phyloP scores from a whole-genome alignment of 2,113 vertebrate species.

The Channa maculata region DNA sequence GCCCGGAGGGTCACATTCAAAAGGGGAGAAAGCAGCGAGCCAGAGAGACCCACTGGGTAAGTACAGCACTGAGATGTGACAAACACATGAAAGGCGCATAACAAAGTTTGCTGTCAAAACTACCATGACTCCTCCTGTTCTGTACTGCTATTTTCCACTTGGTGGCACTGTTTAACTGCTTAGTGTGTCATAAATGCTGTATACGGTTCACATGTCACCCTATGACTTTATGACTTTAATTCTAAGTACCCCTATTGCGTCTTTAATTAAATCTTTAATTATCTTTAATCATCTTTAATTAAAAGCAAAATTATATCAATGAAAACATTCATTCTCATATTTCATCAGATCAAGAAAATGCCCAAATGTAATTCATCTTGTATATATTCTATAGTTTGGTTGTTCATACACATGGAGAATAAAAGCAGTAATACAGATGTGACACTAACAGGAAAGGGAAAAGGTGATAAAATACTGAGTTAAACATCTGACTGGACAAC shows the following conservation, averaged over 20 bases:
- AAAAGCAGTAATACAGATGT: too few relatives aligned
- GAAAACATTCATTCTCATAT: neutral
- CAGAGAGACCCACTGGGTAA: constrained; percentile 81
- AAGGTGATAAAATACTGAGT: neutral
- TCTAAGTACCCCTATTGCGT: neutral
- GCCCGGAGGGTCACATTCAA: constrained; percentile 86
- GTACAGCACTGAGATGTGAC: neutral
- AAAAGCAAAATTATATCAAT: too few relatives aligned
- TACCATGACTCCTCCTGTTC: neutral
- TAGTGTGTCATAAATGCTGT: constrained; percentile 2
- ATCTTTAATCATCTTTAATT: too few relatives aligned
- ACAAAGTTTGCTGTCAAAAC: neutral
- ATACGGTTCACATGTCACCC: neutral
- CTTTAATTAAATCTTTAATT: neutral
- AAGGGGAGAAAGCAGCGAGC: constrained; percentile 80
- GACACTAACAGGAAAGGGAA: too few relatives aligned
- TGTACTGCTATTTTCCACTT: constrained; percentile 57
- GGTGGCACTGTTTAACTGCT: constrained; percentile 69
- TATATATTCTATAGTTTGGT: too few relatives aligned
- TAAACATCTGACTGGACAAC: neutral
- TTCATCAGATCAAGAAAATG: neutral
- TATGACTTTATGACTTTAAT: neutral
- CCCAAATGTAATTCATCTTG: too few relatives aligned
- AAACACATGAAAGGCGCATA: neutral
- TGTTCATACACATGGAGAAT: too few relatives aligned